These are phyloP conservation scores for Microplitis manilae DNA, from an alignment of 2,888 invertebrate genomes.

Conservation along the genomic window DNA sequence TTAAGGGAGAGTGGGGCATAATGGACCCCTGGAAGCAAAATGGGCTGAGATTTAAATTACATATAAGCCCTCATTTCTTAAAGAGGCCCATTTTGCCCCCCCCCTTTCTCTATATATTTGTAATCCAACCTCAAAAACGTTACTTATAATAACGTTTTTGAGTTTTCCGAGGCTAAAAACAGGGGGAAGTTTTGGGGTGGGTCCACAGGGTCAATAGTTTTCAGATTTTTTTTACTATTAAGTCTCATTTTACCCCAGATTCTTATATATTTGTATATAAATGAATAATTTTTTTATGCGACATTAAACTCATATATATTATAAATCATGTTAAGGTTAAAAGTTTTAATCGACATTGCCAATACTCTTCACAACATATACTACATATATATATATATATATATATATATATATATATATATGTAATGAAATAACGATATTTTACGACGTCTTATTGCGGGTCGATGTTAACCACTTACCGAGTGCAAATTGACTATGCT, in stretches of 20 bases:
- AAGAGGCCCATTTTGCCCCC: no score
- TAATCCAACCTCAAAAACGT: no score
- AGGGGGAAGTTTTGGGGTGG: no score
- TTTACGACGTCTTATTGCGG: conserved; percentile 34
- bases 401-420: conserved; percentile 5
- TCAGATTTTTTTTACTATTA: no score
- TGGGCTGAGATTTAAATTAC: no score
- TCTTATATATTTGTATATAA: not conserved
- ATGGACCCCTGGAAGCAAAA: no score
- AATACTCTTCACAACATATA: not conserved
- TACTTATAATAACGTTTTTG: no score
- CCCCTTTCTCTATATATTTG: no score
- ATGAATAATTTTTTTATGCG: not conserved
- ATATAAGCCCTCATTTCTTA: no score
- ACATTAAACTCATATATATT: conserved; percentile 12
- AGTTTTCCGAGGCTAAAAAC: no score
- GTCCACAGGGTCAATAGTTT: no score
- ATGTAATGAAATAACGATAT: conserved; percentile 5
- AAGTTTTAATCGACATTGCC: conserved; percentile 25
- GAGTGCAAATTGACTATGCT: conserved; percentile 61
- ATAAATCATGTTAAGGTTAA: conserved; percentile 21
- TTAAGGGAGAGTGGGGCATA: no score
- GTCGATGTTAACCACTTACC: conserved; percentile 61
- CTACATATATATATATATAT: not conserved
- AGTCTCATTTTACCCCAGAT: not conserved